Evolutionary conservation across 1,140 invertebrate genomes (phyloP).

Genomic region (Drosophila asahinai): DNA sequence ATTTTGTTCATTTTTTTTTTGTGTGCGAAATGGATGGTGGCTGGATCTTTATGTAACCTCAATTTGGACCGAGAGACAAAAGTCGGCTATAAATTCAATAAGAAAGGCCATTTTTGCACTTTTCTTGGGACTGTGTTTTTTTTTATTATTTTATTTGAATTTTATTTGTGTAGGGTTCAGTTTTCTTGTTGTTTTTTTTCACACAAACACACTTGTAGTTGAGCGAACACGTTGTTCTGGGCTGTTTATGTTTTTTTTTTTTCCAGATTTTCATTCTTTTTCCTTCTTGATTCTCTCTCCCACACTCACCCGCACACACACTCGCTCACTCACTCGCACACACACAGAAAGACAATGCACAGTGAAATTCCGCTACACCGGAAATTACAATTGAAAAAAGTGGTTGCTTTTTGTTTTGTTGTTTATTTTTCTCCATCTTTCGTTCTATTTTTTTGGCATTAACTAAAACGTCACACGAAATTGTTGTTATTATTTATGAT

Average conservation of each 20-base stretch:
- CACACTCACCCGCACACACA: constrained; percentile 26
- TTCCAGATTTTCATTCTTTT: constrained; percentile 41
- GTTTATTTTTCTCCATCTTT: constrained; percentile 25
- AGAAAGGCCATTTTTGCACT: constrained; percentile 45
- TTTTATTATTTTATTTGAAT: constrained; percentile 36
- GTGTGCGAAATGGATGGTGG: neutral
- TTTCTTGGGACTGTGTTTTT: constrained; percentile 15
- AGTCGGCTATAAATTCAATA: constrained; percentile 57
- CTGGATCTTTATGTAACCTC: constrained; percentile 58
- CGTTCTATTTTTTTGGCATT: constrained; percentile 24
- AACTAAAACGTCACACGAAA: constrained; percentile 47
- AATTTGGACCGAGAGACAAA: constrained; percentile 44
- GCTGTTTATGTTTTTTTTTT: constrained; percentile 65
- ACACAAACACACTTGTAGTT: constrained; percentile 3
- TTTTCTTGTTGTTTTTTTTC: constrained; percentile 19
- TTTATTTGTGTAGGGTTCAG: constrained; percentile 28
- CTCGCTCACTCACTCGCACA: constrained; percentile 14
- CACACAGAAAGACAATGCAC: constrained; percentile 44
- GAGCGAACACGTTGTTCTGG: constrained; percentile 51
- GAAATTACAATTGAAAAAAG: constrained; percentile 80
- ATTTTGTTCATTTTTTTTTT: constrained; percentile 4
- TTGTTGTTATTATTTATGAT: constrained; percentile 58
- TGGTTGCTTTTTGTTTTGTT: constrained; percentile 49
- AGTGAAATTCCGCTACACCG: constrained; percentile 77
- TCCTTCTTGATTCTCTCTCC: constrained; percentile 34